These are phyloP conservation scores for Hozukius guyotensis DNA, from an alignment of 2,797 vertebrate genomes.

Conservation along the genomic window DNA sequence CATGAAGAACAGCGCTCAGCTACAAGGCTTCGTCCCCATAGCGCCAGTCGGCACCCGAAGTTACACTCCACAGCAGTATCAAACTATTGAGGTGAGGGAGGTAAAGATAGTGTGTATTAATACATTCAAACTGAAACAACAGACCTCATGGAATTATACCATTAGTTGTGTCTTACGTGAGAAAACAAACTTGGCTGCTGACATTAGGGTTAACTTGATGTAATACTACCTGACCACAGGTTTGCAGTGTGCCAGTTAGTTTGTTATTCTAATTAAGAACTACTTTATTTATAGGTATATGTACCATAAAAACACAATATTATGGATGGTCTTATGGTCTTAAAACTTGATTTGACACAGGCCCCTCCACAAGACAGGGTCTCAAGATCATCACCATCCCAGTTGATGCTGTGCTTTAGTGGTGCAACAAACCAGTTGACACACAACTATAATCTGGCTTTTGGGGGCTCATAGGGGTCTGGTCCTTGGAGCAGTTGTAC, in stretches of 20 bases:
- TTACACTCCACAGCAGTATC: conserved; percentile 88
- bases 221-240: not conserved
- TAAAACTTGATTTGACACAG: not conserved
- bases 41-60: conserved; percentile 90
- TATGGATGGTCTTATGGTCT: not conserved
- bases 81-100: conserved; percentile 85
- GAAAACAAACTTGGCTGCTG: not conserved
- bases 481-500: fast-evolving
- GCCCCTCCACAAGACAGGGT: not conserved
- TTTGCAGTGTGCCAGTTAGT: not conserved
- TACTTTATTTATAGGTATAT: not conserved
- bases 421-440: not conserved
- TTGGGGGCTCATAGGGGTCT: too few relatives aligned
- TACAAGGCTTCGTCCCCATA: conserved; percentile 90
- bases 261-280: not conserved
- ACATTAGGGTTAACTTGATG: not conserved
- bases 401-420: not conserved
- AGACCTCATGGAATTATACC: too few relatives aligned
- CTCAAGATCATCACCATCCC: not conserved
- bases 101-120: not conserved
- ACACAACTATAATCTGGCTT: too few relatives aligned
- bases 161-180: too few relatives aligned
- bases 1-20: conserved; percentile 81
- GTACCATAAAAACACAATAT: not conserved
- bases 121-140: too few relatives aligned